Conservation (phyloP, 2,113 vertebrate genomes). For the Mustelus asterias region DNA sequence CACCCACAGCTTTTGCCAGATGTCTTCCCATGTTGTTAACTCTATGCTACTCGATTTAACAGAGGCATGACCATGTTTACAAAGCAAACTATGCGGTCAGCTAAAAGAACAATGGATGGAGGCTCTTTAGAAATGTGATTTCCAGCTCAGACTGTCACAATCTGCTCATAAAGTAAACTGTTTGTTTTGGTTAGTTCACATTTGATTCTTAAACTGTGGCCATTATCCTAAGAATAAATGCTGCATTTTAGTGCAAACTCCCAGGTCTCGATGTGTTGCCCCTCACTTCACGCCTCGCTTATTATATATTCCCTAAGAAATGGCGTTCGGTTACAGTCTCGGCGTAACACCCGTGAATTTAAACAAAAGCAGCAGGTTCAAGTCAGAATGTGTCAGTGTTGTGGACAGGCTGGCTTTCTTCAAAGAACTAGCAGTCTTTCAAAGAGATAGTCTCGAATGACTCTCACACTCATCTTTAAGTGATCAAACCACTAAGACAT, state of each 20-base stretch:
- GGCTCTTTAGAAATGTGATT: not conserved
- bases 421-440: not conserved
- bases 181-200: not conserved
- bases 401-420: not conserved
- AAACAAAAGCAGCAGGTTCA: slow-evolving; percentile 43
- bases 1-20: slow-evolving; percentile 74
- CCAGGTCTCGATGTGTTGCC: slow-evolving; percentile 51
- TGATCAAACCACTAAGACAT: not conserved
- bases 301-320: slow-evolving; percentile 50
- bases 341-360: slow-evolving; percentile 46
- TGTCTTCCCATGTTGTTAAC: slow-evolving; percentile 54
- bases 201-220: slow-evolving; percentile 46
- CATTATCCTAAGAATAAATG: slow-evolving; percentile 48
- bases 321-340: slow-evolving; percentile 52
- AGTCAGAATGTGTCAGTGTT: slow-evolving; percentile 26
- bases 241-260: slow-evolving; percentile 52
- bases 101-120: not conserved
- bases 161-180: not conserved
- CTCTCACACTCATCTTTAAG: not conserved
- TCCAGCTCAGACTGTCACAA: not conserved
- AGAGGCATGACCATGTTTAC: not conserved
- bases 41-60: not conserved
- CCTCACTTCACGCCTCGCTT: slow-evolving; percentile 50
- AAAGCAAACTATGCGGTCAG: not conserved
- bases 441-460: not conserved